These are phyloP conservation scores for Allobates femoralis DNA, from an alignment of 2,797 vertebrate species.

Conservation along the genomic window DNA sequence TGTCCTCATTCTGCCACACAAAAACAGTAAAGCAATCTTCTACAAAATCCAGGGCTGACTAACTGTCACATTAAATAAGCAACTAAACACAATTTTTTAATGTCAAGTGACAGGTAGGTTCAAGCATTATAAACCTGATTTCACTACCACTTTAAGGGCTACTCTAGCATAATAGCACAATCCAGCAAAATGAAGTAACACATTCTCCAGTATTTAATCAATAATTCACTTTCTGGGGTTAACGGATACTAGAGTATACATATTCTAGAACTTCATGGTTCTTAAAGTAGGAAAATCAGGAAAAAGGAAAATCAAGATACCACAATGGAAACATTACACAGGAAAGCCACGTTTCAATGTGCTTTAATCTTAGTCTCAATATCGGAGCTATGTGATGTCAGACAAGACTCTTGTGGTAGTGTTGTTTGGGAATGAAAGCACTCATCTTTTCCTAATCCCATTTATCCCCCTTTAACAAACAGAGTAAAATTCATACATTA, in stretches of 20 bases:
- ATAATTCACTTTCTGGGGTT: neutral
- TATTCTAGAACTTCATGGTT: neutral
- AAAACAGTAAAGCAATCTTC: slow-evolving; percentile 54
- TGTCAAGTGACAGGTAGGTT: slow-evolving; percentile 55
- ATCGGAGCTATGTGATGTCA: too few relatives aligned
- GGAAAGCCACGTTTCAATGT: neutral
- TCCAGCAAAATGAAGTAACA: slow-evolving; percentile 6
- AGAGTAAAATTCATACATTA: too few relatives aligned
- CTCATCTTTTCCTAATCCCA: too few relatives aligned
- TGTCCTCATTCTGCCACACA: slow-evolving; percentile 61
- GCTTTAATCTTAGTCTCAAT: neutral
- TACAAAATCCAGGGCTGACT: slow-evolving; percentile 46
- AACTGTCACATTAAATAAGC: slow-evolving; percentile 56
- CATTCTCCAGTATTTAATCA: neutral
- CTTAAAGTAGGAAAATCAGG: too few relatives aligned
- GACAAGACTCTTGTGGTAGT: too few relatives aligned
- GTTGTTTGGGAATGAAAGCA: too few relatives aligned
- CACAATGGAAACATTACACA: neutral
- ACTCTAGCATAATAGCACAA: neutral
- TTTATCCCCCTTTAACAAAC: too few relatives aligned
- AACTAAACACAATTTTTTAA: slow-evolving; percentile 40
- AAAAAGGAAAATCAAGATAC: too few relatives aligned
- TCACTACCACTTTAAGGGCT: slow-evolving; percentile 33
- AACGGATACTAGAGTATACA: neutral
- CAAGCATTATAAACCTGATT: slow-evolving; percentile 50